Base-by-base conservation (phyloP, 2,888 invertebrate species). In the Phasia obesa region DNA sequence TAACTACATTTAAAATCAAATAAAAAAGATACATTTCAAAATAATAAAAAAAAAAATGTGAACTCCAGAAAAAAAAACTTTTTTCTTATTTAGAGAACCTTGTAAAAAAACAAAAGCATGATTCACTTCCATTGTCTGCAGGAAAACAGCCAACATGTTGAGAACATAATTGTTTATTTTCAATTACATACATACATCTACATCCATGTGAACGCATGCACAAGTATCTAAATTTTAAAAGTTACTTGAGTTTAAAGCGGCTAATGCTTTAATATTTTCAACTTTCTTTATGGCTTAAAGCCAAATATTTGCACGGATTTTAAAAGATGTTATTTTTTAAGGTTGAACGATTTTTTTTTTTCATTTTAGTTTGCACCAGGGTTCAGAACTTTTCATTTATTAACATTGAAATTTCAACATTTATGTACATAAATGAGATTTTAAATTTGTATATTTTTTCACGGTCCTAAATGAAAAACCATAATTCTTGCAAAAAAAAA, bases 301-400 rank as follows among this genome's bases (percentile, higher is more conserved):
- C 38, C 65, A 76, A 81, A 76, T 81, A 76, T 81, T 81, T 76
- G 76, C 76, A 76, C 71, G 76, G 65, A 67, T 67, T 76, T 67
- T 35, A 60, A 57, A 64, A 21, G 19, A 23, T 53, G 23, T 74
- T 47, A n/a, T 35, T 57, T 59, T 44, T 64, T 17, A 11, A 38
- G 11, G 23, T 60, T 7, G n/a, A 67, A 25, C 21, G 38, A 11
- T 42, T 27, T 7, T 53, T n/a, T 31, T 67, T 23, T 4, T n/a
- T 42, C 5, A 17, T 51, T 42, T 7, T 49, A 5, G 17, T 38
- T 23, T 65, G 21, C 11, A 31, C n/a, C n/a, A n/a, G n/a, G n/a
- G n/a, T n/a, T n/a, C n/a, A n/a, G n/a, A n/a, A n/a, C n/a, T n/a
- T n/a, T n/a, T n/a, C n/a, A n/a, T n/a, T n/a, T n/a, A n/a, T n/a